Conservation (phyloP, 2,113 vertebrate species). For the Bujurquina vittata region DNA sequence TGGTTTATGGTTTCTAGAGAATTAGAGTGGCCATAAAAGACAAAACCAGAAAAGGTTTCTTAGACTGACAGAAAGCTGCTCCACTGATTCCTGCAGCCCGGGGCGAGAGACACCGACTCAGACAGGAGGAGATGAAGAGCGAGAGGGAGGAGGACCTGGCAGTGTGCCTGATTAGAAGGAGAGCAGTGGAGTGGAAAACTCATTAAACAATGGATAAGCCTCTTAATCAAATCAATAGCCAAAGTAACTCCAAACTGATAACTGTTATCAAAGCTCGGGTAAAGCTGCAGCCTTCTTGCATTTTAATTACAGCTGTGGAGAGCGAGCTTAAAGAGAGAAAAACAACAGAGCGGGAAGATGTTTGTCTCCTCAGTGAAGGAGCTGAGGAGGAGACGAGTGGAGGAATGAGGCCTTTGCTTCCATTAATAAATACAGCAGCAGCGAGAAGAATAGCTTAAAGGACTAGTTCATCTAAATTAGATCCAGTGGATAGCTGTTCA, state of each 20-base stretch:
- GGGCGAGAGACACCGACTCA: constrained; percentile 9
- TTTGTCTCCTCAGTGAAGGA: constrained; percentile 34
- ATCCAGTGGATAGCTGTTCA: too few relatives aligned
- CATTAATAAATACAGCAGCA: too few relatives aligned
- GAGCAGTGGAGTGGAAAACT: constrained; percentile 93
- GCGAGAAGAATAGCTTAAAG: too few relatives aligned
- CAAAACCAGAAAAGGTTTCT: neutral
- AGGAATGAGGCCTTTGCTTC: neutral
- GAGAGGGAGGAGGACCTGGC: constrained; percentile 34
- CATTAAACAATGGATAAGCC: constrained; percentile 95
- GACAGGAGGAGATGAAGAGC: constrained; percentile 21
- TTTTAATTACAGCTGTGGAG: constrained; percentile 62
- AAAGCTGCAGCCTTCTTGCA: constrained; percentile 54
- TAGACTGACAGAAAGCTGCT: constrained; percentile 7
- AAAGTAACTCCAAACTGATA: constrained; percentile 72
- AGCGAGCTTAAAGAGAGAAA: neutral
- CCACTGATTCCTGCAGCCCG: neutral
- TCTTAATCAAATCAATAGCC: constrained; percentile 87
- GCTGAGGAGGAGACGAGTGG: constrained; percentile 10
- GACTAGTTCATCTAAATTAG: too few relatives aligned
- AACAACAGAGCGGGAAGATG: constrained; percentile 1
- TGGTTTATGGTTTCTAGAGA: neutral
- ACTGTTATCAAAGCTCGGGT: constrained; percentile 66
- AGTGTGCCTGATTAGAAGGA: constrained; percentile 71
- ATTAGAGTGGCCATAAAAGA: neutral